Conservation (phyloP, 2,797 vertebrate genomes). For the Pelodytes ibericus region DNA sequence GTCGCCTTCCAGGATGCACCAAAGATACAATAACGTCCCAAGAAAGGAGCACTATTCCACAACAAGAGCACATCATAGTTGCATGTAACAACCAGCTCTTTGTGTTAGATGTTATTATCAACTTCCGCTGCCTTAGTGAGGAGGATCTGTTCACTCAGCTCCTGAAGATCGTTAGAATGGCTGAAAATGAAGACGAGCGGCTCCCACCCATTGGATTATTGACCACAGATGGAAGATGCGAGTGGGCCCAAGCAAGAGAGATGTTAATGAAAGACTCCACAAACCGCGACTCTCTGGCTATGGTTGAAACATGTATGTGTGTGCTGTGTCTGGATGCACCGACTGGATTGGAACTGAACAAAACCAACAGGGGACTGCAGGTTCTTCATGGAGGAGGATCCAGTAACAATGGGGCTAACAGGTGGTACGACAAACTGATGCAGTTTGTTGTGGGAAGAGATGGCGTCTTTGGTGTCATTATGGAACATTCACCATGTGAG, state of each 20-base stretch:
- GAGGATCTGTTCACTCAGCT: constrained; percentile 88
- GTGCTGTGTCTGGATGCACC: constrained; percentile 89
- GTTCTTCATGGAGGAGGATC: constrained; percentile 91
- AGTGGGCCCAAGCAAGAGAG: constrained; percentile 89
- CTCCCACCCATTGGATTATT: constrained; percentile 87
- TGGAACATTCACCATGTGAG: constrained; percentile 93
- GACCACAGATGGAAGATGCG: constrained; percentile 86
- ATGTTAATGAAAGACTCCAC: constrained; percentile 87
- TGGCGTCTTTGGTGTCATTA: constrained; percentile 87
- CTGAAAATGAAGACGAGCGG: constrained; percentile 81
- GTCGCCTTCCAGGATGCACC: constrained; percentile 85
- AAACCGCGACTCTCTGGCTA: constrained; percentile 87
- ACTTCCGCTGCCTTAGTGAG: constrained; percentile 85
- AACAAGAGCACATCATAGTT: constrained; percentile 86
- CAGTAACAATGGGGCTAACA: constrained; percentile 85
- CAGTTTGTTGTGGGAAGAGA: constrained; percentile 93
- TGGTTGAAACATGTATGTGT: constrained; percentile 87
- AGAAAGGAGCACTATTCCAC: constrained; percentile 78
- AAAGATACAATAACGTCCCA: constrained; percentile 85
- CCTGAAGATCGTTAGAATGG: constrained; percentile 87
- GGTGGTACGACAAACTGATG: constrained; percentile 97
- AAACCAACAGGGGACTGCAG: constrained; percentile 82
- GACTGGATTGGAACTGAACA: constrained; percentile 69
- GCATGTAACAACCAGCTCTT: constrained; percentile 96
- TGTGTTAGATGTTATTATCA: constrained; percentile 88